phyloP scores from a whole-genome alignment of 92 coral and sea anemone genomes.

The Plumapathes pennacea region DNA sequence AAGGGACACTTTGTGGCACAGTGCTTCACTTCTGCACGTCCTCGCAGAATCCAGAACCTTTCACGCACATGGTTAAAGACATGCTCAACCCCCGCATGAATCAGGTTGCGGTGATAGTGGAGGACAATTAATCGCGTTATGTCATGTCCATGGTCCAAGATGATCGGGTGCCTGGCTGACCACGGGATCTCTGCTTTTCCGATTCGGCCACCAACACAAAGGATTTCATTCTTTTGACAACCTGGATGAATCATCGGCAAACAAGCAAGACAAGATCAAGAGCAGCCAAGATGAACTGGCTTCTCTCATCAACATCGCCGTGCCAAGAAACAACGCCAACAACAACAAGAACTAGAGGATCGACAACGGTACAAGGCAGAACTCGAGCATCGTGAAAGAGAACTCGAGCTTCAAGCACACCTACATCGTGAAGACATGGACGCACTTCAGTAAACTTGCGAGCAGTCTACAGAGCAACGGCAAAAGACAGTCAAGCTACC shows the following conservation, averaged over 20 bases:
- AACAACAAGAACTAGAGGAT: too few relatives aligned
- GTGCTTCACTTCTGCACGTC: slow-evolving; percentile 41
- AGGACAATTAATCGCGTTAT: slow-evolving; percentile 18
- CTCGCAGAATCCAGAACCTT: slow-evolving; percentile 36
- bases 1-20: slow-evolving; percentile 30
- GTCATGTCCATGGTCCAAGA: slow-evolving; percentile 34
- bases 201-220: slow-evolving; percentile 38
- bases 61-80: slow-evolving; percentile 35
- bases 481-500: slow-evolving; percentile 25
- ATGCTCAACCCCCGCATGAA: slow-evolving; percentile 47
- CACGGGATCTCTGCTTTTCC: slow-evolving; percentile 34
- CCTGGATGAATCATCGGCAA: too few relatives aligned
- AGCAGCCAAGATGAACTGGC: too few relatives aligned
- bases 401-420: slow-evolving; percentile 3
- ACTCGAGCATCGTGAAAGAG: neutral
- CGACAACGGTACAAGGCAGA: too few relatives aligned
- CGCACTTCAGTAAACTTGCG: neutral
- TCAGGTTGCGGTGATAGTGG: slow-evolving; percentile 32
- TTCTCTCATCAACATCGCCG: too few relatives aligned
- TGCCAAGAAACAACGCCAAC: too few relatives aligned
- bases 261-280: too few relatives aligned
- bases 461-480: neutral
- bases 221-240: slow-evolving; percentile 16
- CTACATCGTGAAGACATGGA: slow-evolving; percentile 20
- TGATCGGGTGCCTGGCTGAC: slow-evolving; percentile 27